Evolutionary conservation across 2,113 vertebrate species (phyloP), one percentile per base, ranked within the genome.

Genomic region (Bolborhynchus lineola): DNA sequence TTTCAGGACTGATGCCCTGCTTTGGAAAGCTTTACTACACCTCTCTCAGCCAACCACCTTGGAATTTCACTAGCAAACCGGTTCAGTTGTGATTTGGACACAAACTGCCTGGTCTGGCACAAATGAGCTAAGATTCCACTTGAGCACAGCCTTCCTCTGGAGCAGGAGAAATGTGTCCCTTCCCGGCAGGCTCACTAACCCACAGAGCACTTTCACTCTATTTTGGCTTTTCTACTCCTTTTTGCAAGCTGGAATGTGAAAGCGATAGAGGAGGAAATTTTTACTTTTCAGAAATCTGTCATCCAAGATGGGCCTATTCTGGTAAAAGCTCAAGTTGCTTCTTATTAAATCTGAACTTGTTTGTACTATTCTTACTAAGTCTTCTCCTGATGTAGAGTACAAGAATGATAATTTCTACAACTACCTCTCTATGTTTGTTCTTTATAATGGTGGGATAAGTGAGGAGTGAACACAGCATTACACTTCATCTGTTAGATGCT

Each of bases 71-170:
- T 89, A 76, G 80, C 47, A 86, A 84, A 93, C 68, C 0, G 0
- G 47, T 81, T 87, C 53, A 86, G 59, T 53, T 93, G 72, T 3
- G 13, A 90, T 93, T 96, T 86, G 70, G 95, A 92, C 77, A 44
- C 52, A 92, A 82, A 62, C 47, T 86, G 62, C 57, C 44, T 76
- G 65, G 62, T 93, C 91, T 95, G 95, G 93, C 95, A 93, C 28
- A 82, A 72, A 60, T 52, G 68, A 95, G 71, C 59, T 86, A 50
- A 96, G 86, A 95, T 92, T 96, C 93, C 92, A 86, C 60, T 93
- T 88, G 39, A 93, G 86, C 80, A 75, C 67, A 92, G 78, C 28
- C 42, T 53, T 88, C 35, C 72, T 81, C 55, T 4, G 4, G 35
- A 72, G 90, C 47, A 76, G 65, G 62, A 89, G 77, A 67, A 86